Conservation (phyloP, 2,113 vertebrate genomes). For the Forbesichthys papilliferus region DNA sequence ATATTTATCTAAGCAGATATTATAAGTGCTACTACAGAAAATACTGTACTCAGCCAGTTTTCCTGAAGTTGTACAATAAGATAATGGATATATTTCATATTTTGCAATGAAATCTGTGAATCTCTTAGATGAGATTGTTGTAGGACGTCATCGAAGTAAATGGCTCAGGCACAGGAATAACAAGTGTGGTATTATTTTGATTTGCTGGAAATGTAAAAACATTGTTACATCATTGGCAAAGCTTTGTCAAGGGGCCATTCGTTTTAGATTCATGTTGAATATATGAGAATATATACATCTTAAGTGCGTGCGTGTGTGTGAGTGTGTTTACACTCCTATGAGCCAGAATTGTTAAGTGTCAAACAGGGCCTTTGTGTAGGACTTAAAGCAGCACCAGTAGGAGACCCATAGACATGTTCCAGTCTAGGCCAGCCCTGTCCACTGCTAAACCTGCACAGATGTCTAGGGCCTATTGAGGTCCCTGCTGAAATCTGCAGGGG, state of each 20-base stretch:
- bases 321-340: background rate
- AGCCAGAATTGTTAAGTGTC: constrained; percentile 41
- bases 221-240: constrained; percentile 33
- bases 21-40: background rate
- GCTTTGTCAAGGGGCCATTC: constrained; percentile 2
- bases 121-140: background rate
- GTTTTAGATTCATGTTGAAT: too few species aligned
- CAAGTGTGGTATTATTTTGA: too few species aligned
- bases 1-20: background rate
- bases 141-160: constrained; percentile 8
- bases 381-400: constrained; percentile 43
- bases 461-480: constrained; percentile 58
- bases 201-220: background rate
- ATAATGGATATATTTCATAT: too few species aligned
- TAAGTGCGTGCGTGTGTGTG: constrained; percentile 18
- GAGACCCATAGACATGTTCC: constrained; percentile 62
- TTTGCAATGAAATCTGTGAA: too few species aligned
- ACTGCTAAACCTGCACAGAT: constrained; percentile 61
- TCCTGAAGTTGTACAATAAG: too few species aligned
- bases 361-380: constrained; percentile 44
- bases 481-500: constrained; percentile 21
- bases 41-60: too few species aligned
- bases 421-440: constrained; percentile 41
- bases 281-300: too few species aligned
- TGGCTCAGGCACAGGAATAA: background rate